Evolutionary conservation across 2,113 vertebrate genomes (phyloP).

Genomic region (Elachura formosa): DNA sequence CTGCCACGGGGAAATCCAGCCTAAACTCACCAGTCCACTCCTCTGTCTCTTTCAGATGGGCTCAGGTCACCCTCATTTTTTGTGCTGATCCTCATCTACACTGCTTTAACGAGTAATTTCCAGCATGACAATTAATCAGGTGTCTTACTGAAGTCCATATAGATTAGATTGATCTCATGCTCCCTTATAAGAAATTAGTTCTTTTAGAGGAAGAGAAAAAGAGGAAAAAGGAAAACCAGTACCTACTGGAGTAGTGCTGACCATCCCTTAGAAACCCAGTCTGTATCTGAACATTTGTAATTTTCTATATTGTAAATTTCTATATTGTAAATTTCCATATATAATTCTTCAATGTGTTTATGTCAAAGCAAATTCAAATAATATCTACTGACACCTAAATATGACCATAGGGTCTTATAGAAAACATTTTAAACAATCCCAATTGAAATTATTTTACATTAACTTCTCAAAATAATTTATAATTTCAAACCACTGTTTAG

Average conservation of each 20-base stretch:
- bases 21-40: neutral
- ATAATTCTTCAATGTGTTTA: neutral
- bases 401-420: neutral
- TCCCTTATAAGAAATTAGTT: neutral
- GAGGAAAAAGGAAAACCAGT: neutral
- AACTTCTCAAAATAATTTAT: neutral
- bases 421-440: neutral
- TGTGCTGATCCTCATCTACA: neutral
- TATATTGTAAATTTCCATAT: neutral
- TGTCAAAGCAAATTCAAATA: neutral
- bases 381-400: neutral
- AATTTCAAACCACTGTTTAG: neutral
- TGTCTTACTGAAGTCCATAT: neutral
- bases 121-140: neutral
- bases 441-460: neutral
- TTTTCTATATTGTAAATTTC: neutral
- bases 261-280: neutral
- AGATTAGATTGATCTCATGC: neutral
- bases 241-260: neutral
- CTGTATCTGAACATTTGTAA: neutral
- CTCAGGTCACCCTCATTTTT: neutral
- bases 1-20: neutral
- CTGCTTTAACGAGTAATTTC: neutral
- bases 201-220: accelerated
- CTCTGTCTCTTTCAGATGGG: neutral